These are phyloP conservation scores for Procambarus virginalis DNA, from an alignment of 1,140 invertebrate species.

Conservation along the genomic window DNA sequence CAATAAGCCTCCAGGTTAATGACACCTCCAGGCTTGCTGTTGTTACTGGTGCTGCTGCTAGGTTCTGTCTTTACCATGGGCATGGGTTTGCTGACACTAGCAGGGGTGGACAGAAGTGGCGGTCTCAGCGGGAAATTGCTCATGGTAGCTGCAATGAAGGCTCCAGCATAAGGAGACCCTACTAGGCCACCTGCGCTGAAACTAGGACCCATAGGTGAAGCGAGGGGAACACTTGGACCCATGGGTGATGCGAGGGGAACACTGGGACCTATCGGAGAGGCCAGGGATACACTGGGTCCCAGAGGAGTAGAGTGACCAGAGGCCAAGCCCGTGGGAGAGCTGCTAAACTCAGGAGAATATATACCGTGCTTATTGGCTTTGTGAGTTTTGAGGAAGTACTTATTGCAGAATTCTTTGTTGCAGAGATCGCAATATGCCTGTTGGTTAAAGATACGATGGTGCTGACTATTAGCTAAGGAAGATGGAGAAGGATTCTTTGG, in stretches of 20 bases:
- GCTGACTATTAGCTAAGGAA: conserved; percentile 64
- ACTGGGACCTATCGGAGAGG: conserved; percentile 57
- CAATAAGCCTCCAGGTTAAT: conserved; percentile 74
- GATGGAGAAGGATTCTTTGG: conserved; percentile 53
- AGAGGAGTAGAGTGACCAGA: conserved; percentile 54
- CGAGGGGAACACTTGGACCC: conserved; percentile 33
- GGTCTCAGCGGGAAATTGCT: conserved; percentile 58
- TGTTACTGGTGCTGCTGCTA: neutral
- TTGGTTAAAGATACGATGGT: conserved; percentile 86
- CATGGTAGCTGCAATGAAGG: conserved; percentile 70
- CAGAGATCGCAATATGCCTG: conserved; percentile 96
- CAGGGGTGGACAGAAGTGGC: conserved; percentile 45
- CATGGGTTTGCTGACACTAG: conserved; percentile 17
- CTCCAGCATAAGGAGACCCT: conserved; percentile 69
- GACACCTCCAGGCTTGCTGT: conserved; percentile 53
- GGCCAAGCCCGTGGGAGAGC: conserved; percentile 48
- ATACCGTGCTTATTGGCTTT: conserved; percentile 96
- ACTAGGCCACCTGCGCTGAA: conserved; percentile 40
- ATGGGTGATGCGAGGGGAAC: conserved; percentile 56
- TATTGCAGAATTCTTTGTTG: conserved; percentile 99
- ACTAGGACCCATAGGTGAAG: conserved; percentile 61
- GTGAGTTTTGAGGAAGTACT: conserved; percentile 99
- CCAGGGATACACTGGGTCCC: conserved; percentile 47
- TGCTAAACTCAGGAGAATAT: conserved; percentile 70
- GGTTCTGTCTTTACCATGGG: conserved; percentile 4